Evolutionary conservation across 2,888 invertebrate species (phyloP).

Genomic region (Emmelina monodactyla): DNA sequence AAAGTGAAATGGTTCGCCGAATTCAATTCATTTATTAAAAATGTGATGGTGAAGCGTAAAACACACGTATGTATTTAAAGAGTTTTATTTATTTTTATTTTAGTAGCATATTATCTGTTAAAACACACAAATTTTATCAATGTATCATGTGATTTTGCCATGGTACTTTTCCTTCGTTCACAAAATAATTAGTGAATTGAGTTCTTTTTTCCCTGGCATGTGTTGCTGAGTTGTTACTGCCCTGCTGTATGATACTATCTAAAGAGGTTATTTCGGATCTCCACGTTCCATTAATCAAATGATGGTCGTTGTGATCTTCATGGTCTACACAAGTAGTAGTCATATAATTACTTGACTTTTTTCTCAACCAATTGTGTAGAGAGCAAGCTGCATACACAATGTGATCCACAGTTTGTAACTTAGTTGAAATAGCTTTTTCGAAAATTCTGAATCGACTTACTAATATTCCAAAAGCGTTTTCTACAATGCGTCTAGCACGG

Average conservation of each 20-base stretch:
- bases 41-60: constrained; percentile 12
- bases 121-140: background rate
- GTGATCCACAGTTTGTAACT: constrained; percentile 3
- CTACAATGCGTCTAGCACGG: constrained; percentile 12
- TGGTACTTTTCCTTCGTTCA: constrained; percentile 10
- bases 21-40: constrained; percentile 15
- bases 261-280: constrained; percentile 5
- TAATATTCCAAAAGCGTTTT: constrained; percentile 15
- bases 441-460: constrained; percentile 9
- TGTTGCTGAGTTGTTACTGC: constrained; percentile 7
- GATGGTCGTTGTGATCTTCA: constrained; percentile 7
- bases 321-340: constrained; percentile 8
- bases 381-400: constrained; percentile 3
- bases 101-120: background rate
- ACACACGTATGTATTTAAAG: constrained; percentile 8
- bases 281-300: constrained; percentile 9
- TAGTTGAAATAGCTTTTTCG: constrained; percentile 4
- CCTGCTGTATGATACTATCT: constrained; percentile 6
- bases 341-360: constrained; percentile 5
- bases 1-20: constrained; percentile 16
- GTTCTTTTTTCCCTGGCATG: constrained; percentile 5
- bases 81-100: background rate
- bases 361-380: constrained; percentile 10
- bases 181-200: constrained; percentile 12
- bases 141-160: constrained; percentile 8